Percentiles rank a stretch among this genome's conserved stretches.
Conservation (phyloP, 1,140 invertebrate genomes). For the Leptopilina clavipes region DNA sequence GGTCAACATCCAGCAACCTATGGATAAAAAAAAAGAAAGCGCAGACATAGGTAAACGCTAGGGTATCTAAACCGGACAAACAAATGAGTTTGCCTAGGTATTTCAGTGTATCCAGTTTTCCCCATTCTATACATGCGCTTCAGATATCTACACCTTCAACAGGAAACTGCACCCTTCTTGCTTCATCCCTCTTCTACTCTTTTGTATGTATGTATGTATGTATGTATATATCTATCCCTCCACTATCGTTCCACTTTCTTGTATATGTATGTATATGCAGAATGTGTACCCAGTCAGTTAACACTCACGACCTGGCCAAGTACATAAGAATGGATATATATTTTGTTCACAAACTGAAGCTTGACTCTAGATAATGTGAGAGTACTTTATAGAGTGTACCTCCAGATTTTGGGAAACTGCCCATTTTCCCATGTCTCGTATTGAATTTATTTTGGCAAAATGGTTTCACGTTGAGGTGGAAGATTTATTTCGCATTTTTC, state of each 20-base stretch:
- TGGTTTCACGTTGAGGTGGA: neutral
- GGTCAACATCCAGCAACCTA: neutral
- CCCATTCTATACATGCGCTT: neutral
- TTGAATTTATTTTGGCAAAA: conserved; percentile 14
- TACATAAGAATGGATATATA: conserved; percentile 14
- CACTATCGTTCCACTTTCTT: no score
- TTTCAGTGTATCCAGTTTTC: conserved; percentile 9
- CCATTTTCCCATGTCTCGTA: neutral
- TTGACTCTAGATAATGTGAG: conserved; percentile 5
- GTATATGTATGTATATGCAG: neutral
- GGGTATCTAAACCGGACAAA: conserved; percentile 4
- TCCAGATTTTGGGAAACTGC: conserved; percentile 3
- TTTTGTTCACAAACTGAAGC: conserved; percentile 14
- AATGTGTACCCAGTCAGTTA: conserved; percentile 14
- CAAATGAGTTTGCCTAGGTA: conserved; percentile 19
- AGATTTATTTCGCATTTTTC: no score
- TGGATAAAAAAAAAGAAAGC: neutral
- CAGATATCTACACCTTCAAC: neutral
- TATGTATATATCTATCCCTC: no score
- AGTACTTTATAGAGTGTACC: conserved; percentile 6
- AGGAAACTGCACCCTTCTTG: neutral
- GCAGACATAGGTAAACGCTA: conserved; percentile 15
- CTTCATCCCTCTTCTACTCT: neutral
- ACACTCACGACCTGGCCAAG: neutral
- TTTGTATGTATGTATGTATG: no score